Conservation (phyloP, 2,113 vertebrate species). For the Leucopternis melanops region DNA sequence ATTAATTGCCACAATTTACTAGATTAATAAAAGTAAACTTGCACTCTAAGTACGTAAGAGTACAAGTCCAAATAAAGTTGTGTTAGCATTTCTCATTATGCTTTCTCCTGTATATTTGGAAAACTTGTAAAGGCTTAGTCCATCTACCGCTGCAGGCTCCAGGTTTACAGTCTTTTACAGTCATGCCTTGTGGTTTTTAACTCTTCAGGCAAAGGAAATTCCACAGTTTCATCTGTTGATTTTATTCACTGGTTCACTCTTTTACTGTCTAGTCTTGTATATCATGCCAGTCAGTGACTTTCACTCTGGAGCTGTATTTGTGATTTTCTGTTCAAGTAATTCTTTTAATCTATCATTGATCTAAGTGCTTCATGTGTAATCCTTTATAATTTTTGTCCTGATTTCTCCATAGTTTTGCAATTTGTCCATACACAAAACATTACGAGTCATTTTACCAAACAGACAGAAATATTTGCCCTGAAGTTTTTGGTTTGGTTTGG, state of each 20-base stretch:
- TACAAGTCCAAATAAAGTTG: not conserved
- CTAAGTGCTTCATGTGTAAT: not conserved
- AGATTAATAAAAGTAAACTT: constrained; percentile 19
- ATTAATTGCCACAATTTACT: not conserved
- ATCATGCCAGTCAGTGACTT: not conserved
- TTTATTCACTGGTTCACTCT: not conserved
- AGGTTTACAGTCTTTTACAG: not conserved
- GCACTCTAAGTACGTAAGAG: not conserved
- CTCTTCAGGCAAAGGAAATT: not conserved
- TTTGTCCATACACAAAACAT: not conserved
- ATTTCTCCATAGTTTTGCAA: not conserved
- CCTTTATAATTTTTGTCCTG: not conserved
- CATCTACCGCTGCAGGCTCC: not conserved
- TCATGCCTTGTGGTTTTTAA: not conserved
- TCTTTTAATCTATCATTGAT: not conserved
- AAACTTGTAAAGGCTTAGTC: not conserved
- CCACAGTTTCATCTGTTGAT: not conserved
- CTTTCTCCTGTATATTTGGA: not conserved
- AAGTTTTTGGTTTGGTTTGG: not conserved
- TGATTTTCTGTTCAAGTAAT: not conserved
- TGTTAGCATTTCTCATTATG: not conserved
- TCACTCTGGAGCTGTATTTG: not conserved
- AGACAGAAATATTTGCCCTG: not conserved
- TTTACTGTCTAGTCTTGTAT: not conserved
- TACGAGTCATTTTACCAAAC: not conserved